Evolutionary conservation across 2,888 invertebrate genomes (phyloP).

Genomic region (Dichetophora obliterata): DNA sequence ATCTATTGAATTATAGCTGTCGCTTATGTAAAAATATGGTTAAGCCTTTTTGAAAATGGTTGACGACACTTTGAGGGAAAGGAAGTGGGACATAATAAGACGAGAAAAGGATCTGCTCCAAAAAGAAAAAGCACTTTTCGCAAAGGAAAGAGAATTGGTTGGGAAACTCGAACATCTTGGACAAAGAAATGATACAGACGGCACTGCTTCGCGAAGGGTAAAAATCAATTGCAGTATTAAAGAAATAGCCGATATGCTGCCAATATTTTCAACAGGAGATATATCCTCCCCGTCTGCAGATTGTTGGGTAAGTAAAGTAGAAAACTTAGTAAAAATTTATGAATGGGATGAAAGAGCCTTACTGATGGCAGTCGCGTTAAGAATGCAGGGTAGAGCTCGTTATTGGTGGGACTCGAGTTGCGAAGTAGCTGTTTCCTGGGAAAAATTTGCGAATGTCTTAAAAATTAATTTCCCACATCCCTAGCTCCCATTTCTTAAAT

Average conservation of each 20-base stretch:
- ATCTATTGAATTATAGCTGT: too few relatives aligned
- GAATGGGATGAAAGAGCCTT: background rate
- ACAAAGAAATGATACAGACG: background rate
- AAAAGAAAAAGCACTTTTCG: background rate
- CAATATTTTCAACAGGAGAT: background rate
- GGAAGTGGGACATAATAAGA: background rate
- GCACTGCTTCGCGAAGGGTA: background rate
- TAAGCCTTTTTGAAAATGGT: background rate
- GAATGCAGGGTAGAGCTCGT: background rate
- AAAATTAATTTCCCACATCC: background rate
- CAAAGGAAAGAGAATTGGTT: background rate
- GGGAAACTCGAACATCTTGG: background rate
- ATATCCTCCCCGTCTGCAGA: background rate
- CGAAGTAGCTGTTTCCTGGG: background rate
- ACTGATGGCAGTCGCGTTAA: background rate
- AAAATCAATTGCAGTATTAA: background rate
- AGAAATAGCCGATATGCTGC: background rate
- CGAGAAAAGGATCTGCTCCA: background rate
- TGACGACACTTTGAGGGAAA: background rate
- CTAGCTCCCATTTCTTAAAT: too few relatives aligned
- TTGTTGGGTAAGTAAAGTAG: background rate
- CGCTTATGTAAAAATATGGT: too few relatives aligned
- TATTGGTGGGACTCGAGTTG: background rate
- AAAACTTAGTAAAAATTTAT: background rate
- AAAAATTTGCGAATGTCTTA: background rate